Base-by-base conservation (phyloP, 2,888 invertebrate species). In the Drosophila parthenogenetica region DNA sequence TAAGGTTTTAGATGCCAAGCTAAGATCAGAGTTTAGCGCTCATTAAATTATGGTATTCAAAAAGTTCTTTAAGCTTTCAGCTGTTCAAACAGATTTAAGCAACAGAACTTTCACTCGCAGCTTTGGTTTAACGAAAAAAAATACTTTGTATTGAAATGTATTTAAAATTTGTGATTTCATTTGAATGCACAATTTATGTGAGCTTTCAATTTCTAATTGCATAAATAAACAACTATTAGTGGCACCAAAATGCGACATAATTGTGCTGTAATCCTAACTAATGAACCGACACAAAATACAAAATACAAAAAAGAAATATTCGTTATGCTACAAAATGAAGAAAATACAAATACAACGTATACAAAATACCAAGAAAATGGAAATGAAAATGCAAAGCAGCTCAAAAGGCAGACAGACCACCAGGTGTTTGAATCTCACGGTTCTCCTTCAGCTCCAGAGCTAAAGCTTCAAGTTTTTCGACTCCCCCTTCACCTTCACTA, bases 191-290 rank as follows among this genome's bases (percentile, higher is more conserved):
- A 83, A 87, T 87, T 83, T 78, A 87, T 81, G 79, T 77, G 79
- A 58, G 82, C 85, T 84, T 80, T 83, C 78, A 81, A 73, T 86
- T 87, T 77, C 64, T 35, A 71, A 74, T 85, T 85, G 79, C 77
- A 46, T 85, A 84, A 88, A 84, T 87, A 88, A 88, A 79, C 86
- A 79, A 76, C 86, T 82, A 78, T 87, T 82, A 80, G 80, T 68
- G 73, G 69, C 73, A 70, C 39, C 69, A 16, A 87, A 87, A 87
- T 82, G 76, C 88, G 85, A 89, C 85, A 86, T 86, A 87, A 86
- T 86, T 88, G 89, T 71, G 74, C 75, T 65, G 87, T 86, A 87
- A 86, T 87, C 89, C 85, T 87, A 83, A 86, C 85, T 88, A 86
- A 88, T 86, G 87, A 83, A 83, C 77, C 86, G 73, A 76, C 59